Percentiles rank a stretch among this genome's conserved stretches.
These are phyloP conservation scores for Coracopsis vasa DNA, from an alignment of 2,113 vertebrate genomes.

Conservation along the genomic window DNA sequence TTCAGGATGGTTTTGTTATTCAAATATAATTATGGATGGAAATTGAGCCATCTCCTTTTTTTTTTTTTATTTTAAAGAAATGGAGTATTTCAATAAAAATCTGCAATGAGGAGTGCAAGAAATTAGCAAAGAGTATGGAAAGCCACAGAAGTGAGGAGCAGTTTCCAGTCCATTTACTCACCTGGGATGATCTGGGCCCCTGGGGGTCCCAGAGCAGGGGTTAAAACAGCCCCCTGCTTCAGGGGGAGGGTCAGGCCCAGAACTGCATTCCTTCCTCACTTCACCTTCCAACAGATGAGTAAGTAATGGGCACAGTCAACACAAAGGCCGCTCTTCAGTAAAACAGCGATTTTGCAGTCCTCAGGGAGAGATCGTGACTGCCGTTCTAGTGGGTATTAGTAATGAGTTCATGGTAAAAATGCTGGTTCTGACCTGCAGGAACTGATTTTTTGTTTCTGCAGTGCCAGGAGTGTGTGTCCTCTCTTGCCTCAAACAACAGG, in stretches of 20 bases:
- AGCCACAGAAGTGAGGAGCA: background rate
- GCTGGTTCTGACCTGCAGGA: background rate
- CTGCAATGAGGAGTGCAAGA: background rate
- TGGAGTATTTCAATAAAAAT: slow-evolving; percentile 26
- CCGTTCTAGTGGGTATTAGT: background rate
- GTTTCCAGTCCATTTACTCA: background rate
- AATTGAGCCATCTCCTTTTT: background rate
- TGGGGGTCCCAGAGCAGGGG: background rate
- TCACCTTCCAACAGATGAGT: background rate
- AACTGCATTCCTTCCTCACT: background rate
- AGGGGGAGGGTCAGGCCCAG: background rate
- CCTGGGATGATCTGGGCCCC: background rate
- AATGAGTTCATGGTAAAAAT: background rate
- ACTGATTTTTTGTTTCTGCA: rapidly evolving
- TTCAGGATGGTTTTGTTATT: slow-evolving; percentile 28
- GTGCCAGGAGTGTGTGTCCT: background rate
- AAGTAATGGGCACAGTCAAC: background rate
- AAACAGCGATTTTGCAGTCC: background rate
- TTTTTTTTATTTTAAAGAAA: slow-evolving; percentile 41
- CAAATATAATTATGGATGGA: slow-evolving; percentile 39
- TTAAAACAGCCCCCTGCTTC: background rate
- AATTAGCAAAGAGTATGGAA: background rate
- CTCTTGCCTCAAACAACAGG: background rate
- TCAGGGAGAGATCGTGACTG: background rate
- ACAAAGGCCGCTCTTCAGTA: background rate